Base-by-base conservation (phyloP, 2,888 invertebrate species). In the Amphipyra berbera region DNA sequence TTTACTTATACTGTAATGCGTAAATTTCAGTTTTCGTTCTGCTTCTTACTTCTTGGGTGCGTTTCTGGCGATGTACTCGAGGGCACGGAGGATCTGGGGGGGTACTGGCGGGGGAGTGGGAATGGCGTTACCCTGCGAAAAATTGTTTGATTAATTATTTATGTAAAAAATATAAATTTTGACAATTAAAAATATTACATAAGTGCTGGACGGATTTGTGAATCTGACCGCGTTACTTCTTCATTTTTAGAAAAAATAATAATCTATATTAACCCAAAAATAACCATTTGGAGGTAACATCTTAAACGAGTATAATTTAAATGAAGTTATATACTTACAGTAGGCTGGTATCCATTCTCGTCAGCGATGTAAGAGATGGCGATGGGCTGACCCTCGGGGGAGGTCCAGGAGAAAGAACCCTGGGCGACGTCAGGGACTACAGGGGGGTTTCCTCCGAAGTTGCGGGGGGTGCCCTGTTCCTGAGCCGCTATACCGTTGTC, bases 321-420 rank as follows among this genome's bases (percentile, higher is more conserved):
- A 21, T 21, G 21, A 21, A 21, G 21, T 2, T 21, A 21, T 21
- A 21, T 35, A 82, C 85, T 82, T 73, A 92, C 96, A 82, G 94
- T 89, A 15, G 96, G 96, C 73, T 96, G 96, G 95, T 96, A 97
- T 63, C 97, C 97, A 69, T 96, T 96, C 86, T 97, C 96, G 79
- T 97, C 96, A 71, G 97, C 96, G 62, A 95, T 82, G 88, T 97
- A 97, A 45, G 90, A 87, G 65, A 96, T 82, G 21, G 88, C 84
- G 76, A 96, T 91, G 12, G 92, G 92, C 35, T 92, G 84, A 5
- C 97, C 97, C 74, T 97, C 96, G 12, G 96, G 96, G 2, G 96
- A 95, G 6, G 92, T 95, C 86, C 93, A 96, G 46, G 95, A 90
- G 91, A 89, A 96, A 3, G 92, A 89, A 27, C 96, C 96, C 74